A percentile compares a stretch with the other conserved stretches of the same genome.
phyloP scores from a whole-genome alignment of 2,113 vertebrate genomes.

The Smithornis capensis region DNA sequence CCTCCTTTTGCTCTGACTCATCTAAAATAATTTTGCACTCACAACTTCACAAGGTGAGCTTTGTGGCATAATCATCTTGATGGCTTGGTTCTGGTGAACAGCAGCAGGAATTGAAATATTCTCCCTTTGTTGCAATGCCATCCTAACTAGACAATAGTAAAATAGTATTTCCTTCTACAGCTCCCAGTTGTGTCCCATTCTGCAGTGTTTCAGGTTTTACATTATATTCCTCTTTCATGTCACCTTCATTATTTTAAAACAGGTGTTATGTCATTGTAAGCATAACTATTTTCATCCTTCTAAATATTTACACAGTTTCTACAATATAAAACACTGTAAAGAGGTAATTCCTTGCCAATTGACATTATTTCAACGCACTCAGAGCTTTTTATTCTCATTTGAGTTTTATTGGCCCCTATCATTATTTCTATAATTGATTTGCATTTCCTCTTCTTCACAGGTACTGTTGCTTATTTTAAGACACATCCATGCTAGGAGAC shows the following conservation, averaged over 20 bases:
- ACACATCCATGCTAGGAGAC: neutral
- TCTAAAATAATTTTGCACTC: neutral
- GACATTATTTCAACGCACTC: neutral
- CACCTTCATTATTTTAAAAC: neutral
- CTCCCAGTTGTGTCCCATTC: neutral
- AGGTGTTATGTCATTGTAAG: neutral
- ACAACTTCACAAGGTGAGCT: neutral
- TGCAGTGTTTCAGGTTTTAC: neutral
- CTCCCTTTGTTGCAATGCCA: fast-evolving
- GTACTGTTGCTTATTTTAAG: slow-evolving; percentile 14
- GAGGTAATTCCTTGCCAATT: neutral
- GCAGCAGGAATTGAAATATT: neutral
- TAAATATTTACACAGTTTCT: neutral
- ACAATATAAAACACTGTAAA: neutral
- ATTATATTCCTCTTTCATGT: neutral
- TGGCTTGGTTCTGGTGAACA: neutral
- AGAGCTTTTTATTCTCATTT: neutral
- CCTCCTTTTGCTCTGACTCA: slow-evolving; percentile 35
- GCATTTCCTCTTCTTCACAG: neutral
- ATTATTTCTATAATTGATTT: neutral
- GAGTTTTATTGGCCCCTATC: neutral
- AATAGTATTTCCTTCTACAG: neutral
- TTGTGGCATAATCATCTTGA: neutral
- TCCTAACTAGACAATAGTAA: neutral
- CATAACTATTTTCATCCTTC: neutral